Base-by-base conservation (phyloP, 2,888 invertebrate species). In the Myopa tessellatipennis region DNA sequence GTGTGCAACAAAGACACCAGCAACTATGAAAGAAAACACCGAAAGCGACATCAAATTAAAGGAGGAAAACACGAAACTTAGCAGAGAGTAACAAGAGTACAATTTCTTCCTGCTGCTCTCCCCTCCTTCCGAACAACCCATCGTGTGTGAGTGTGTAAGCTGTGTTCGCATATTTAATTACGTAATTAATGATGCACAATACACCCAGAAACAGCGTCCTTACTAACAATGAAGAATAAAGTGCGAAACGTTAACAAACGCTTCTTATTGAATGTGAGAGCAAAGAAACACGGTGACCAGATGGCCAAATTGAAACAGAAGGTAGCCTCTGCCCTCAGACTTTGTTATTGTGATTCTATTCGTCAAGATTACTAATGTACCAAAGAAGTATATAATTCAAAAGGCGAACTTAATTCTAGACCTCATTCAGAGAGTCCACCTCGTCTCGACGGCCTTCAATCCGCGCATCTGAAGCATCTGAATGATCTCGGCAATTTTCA, bases 21-120 rank as follows among this genome's bases (percentile, higher is more conserved):
- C 34, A 34, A 26, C 18, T 14, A 10, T 38, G 10, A 65, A 65
- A 36, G 36, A 65, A 34, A 34, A 34, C 38, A 5, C 36, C 34
- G 65, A 16, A 34, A 36, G 65, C 65, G 65, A 65, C 65, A 38
- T 65, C 10, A 63, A 63, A 63, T 63, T 63, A 63, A 63, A 16
- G 12, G 14, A 14, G 34, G 14, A 34, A 18, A n/a, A 63, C 26
- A 63, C 14, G 36, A 65, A 65, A 65, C 34, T 65, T 34, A 4
- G 36, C 12, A 65, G 36, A 0, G 55, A 55, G 55, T 16, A 55
- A 55, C 55, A 55, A 5, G 55, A 55, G 55, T 8, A 55, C 55
- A 4, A 55, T 14, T 12, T 14, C 16, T 16, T 55, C 10, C 55
- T 55, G 12, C 16, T 4, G 6, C 55, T n/a, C 16, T n/a, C 55